Percentiles rank a stretch among this genome's conserved stretches.
Evolutionary conservation across 2,888 invertebrate genomes (phyloP).

Genomic region (Phyllotreta cruciferae): DNA sequence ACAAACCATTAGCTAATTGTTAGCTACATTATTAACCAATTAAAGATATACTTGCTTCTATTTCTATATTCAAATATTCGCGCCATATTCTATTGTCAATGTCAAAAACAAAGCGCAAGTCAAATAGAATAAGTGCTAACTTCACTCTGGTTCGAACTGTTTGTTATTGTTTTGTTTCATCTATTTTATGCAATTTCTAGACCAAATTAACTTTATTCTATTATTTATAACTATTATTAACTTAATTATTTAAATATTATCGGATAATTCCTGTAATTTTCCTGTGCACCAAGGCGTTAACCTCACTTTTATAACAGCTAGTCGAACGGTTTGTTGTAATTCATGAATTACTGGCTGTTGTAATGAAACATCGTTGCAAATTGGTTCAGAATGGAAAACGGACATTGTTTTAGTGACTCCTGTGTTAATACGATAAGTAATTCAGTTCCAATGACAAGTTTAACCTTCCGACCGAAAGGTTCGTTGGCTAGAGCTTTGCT

Average conservation of each 20-base stretch:
- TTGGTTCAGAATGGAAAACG: constrained; percentile 30
- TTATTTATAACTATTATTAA: neutral
- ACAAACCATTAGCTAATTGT: too few relatives aligned
- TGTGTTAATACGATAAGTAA: constrained; percentile 34
- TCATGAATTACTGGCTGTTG: neutral
- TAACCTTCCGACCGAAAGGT: constrained; percentile 70
- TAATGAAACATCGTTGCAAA: neutral
- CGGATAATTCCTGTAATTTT: constrained; percentile 18
- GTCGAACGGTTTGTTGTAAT: constrained; percentile 8
- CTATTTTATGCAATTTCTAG: constrained; percentile 22
- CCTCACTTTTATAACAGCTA: constrained; percentile 39
- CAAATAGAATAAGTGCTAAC: constrained; percentile 18
- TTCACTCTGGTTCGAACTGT: constrained; percentile 15
- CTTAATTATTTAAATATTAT: constrained; percentile 6
- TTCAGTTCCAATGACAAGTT: constrained; percentile 16
- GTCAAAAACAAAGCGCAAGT: too few relatives aligned
- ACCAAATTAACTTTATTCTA: constrained; percentile 19
- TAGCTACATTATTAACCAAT: too few relatives aligned
- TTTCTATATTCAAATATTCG: too few relatives aligned
- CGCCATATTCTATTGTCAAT: too few relatives aligned
- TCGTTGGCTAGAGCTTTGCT: constrained; percentile 75
- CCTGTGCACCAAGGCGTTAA: constrained; percentile 34
- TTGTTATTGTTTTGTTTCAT: constrained; percentile 34
- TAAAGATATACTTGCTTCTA: too few relatives aligned
- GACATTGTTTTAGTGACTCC: constrained; percentile 31